Evolutionary conservation across 1,140 invertebrate species (phyloP).

Genomic region (Drosophila pallidifrons): DNA sequence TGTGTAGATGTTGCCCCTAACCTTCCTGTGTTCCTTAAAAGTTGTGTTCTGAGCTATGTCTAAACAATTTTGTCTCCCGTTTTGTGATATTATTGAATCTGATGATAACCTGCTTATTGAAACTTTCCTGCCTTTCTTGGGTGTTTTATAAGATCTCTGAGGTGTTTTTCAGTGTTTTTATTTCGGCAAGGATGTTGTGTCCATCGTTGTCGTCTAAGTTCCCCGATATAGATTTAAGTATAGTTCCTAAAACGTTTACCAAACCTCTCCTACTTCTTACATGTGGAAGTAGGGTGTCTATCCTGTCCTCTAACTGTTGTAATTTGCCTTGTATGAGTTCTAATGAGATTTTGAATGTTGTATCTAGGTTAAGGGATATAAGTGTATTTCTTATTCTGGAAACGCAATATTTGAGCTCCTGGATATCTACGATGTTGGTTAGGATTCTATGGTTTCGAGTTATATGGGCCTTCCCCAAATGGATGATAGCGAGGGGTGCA

Average conservation of each 20-base stretch:
- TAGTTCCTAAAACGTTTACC: constrained; percentile 1
- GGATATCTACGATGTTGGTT: constrained; percentile 2
- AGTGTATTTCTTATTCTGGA: not conserved
- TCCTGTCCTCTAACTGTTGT: constrained; percentile 1
- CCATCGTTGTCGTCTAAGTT: constrained; percentile 15
- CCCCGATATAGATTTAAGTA: constrained; percentile 12
- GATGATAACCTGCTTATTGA: not conserved
- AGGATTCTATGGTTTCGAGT: constrained; percentile 7
- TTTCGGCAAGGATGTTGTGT: not conserved
- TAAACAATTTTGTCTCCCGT: not conserved
- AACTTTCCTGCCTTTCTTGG: not conserved
- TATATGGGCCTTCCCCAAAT: constrained; percentile 4
- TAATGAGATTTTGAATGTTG: not conserved
- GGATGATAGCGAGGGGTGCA: constrained; percentile 1
- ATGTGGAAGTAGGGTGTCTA: not conserved
- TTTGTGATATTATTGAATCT: not conserved
- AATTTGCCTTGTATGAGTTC: not conserved
- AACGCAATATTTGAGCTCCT: not conserved
- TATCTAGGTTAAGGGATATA: too few species aligned
- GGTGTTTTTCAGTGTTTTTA: not conserved
- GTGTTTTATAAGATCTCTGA: not conserved
- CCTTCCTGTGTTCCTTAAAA: constrained; percentile 10
- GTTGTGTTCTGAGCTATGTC: constrained; percentile 5
- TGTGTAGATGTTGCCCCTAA: not conserved
- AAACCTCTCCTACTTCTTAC: constrained; percentile 2